phyloP scores from a whole-genome alignment of 2,113 vertebrate species.

The Eretmochelys imbricata region DNA sequence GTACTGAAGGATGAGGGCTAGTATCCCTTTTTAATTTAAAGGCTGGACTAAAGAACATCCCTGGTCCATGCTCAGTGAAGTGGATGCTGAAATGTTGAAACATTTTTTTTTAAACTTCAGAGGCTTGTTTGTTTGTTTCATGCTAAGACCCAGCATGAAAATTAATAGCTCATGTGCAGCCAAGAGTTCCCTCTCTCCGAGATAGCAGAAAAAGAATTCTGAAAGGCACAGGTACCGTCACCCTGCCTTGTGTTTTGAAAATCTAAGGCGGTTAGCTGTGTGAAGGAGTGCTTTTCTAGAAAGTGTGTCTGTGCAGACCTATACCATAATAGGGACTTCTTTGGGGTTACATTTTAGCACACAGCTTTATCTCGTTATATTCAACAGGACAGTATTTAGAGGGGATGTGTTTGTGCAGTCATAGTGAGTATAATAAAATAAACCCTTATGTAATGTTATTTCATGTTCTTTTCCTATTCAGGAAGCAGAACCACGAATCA shows the following conservation, averaged over 20 bases:
- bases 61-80: not conserved
- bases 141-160: not conserved
- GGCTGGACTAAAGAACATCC: not conserved
- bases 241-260: not conserved
- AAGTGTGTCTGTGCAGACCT: not conserved
- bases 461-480: not conserved
- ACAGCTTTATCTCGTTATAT: not conserved
- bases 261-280: not conserved
- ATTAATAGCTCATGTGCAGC: not conserved
- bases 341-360: not conserved
- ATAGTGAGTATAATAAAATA: not conserved
- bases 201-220: not conserved
- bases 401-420: no score
- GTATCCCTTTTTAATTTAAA: not conserved
- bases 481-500: not conserved
- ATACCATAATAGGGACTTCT: not conserved
- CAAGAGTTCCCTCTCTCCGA: not conserved
- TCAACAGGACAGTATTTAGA: not conserved
- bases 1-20: not conserved
- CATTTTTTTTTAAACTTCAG: not conserved
- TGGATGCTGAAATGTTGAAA: not conserved
- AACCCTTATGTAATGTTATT: not conserved
- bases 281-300: not conserved
- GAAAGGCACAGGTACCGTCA: not conserved
- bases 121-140: not conserved